Evolutionary conservation across 2,113 vertebrate genomes (phyloP).

Genomic region (Chloropsis hardwickii): DNA sequence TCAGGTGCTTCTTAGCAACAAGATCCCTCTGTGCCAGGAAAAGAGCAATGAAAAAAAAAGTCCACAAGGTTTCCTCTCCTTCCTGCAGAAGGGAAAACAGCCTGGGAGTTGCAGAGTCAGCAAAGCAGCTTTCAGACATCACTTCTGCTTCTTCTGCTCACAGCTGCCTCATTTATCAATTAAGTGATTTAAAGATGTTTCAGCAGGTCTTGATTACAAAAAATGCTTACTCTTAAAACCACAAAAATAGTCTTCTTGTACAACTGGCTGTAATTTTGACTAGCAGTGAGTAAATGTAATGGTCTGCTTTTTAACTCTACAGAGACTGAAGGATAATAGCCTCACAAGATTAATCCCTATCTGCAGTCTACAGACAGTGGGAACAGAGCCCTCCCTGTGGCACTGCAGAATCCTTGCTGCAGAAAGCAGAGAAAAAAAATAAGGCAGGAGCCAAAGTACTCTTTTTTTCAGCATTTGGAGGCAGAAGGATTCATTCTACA

Average conservation of each 20-base stretch:
- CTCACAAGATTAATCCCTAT: neutral
- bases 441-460: neutral
- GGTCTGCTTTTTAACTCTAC: neutral
- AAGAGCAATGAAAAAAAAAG: neutral
- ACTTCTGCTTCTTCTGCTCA: neutral
- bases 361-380: neutral
- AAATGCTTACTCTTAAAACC: neutral
- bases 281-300: neutral
- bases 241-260: neutral
- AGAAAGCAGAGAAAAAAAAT: neutral
- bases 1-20: conserved; percentile 4
- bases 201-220: neutral
- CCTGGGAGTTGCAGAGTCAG: neutral
- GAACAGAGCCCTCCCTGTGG: neutral
- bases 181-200: conserved; percentile 5
- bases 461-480: neutral
- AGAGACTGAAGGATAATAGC: neutral
- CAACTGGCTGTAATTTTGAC: neutral
- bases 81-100: neutral
- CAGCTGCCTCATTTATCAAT: neutral
- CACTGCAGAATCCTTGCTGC: neutral
- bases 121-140: neutral
- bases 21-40: neutral
- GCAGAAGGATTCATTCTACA: neutral
- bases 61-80: neutral